phyloP scores from a whole-genome alignment of 2,888 invertebrate species.

The Macroteleia sp. region DNA sequence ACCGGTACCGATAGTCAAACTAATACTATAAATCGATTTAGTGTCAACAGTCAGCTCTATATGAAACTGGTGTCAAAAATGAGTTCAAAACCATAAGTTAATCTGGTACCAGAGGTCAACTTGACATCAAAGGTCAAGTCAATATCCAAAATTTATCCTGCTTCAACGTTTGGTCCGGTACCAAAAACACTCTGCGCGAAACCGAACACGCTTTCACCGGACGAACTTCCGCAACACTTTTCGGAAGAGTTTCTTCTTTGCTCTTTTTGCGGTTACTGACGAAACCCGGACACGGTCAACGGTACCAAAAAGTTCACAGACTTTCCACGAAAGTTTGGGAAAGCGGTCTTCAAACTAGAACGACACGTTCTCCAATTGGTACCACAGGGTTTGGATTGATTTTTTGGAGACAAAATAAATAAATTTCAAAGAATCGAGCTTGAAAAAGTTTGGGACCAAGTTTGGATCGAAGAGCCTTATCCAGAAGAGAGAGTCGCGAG shows the following conservation, averaged over 20 bases:
- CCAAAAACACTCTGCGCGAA: slow-evolving; percentile 8
- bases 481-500: slow-evolving; percentile 80
- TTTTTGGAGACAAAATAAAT: too few relatives aligned
- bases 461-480: background rate
- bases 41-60: too few relatives aligned
- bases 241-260: slow-evolving; percentile 1
- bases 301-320: background rate
- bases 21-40: too few relatives aligned
- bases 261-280: background rate
- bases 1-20: too few relatives aligned
- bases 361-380: background rate
- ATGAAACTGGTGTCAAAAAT: too few relatives aligned
- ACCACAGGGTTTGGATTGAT: too few relatives aligned
- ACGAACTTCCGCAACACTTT: slow-evolving; percentile 1
- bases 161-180: too few relatives aligned
- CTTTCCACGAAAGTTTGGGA: background rate
- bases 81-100: too few relatives aligned
- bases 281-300: slow-evolving; percentile 4
- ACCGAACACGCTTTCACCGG: slow-evolving; percentile 15
- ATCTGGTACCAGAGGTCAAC: background rate
- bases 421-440: too few relatives aligned
- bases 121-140: too few relatives aligned
- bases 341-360: background rate
- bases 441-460: background rate
- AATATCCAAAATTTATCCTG: too few relatives aligned